Percentiles rank a stretch among this genome's conserved stretches.
phyloP scores from a whole-genome alignment of 1,140 invertebrate genomes.

The Drosophila nebulosa region DNA sequence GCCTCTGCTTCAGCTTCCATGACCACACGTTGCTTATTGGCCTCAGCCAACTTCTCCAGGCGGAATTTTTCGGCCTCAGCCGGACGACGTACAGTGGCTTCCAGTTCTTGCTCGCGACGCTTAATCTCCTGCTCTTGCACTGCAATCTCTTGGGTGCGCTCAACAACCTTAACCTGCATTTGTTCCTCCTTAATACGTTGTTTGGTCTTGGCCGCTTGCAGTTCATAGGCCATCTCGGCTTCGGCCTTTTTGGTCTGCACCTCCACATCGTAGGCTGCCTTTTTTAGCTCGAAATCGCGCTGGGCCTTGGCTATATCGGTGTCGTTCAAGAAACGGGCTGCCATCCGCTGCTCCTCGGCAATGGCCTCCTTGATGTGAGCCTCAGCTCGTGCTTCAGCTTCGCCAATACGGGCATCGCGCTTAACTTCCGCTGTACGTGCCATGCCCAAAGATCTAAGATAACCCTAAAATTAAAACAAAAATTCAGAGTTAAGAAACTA shows the following conservation, averaged over 20 bases:
- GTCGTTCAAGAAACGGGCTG: slow-evolving; percentile 93
- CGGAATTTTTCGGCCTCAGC: slow-evolving; percentile 97
- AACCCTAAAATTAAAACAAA: slow-evolving; percentile 86
- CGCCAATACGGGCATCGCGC: slow-evolving; percentile 96
- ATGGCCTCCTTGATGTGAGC: slow-evolving; percentile 96
- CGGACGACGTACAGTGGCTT: slow-evolving; percentile 93
- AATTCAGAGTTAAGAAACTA: background rate
- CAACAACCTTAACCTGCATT: slow-evolving; percentile 97
- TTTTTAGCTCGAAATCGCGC: slow-evolving; percentile 97
- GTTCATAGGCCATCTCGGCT: slow-evolving; percentile 96
- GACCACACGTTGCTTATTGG: slow-evolving; percentile 91
- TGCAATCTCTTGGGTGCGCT: slow-evolving; percentile 94
- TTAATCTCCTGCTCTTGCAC: slow-evolving; percentile 95
- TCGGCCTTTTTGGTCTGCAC: slow-evolving; percentile 97
- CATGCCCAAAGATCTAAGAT: slow-evolving; percentile 96
- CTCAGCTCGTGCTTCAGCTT: slow-evolving; percentile 95
- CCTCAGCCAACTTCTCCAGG: slow-evolving; percentile 96
- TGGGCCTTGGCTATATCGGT: slow-evolving; percentile 98
- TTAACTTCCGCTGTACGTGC: slow-evolving; percentile 98
- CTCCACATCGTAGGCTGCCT: slow-evolving; percentile 98
- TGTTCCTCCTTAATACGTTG: slow-evolving; percentile 98
- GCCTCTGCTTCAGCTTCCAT: slow-evolving; percentile 97
- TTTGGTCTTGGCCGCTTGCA: slow-evolving; percentile 97
- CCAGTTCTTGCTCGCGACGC: slow-evolving; percentile 92
- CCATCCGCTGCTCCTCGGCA: slow-evolving; percentile 98